Evolutionary conservation across 2,113 vertebrate species (phyloP), one percentile per base, ranked within the genome.

Genomic region (Clupea harengus): DNA sequence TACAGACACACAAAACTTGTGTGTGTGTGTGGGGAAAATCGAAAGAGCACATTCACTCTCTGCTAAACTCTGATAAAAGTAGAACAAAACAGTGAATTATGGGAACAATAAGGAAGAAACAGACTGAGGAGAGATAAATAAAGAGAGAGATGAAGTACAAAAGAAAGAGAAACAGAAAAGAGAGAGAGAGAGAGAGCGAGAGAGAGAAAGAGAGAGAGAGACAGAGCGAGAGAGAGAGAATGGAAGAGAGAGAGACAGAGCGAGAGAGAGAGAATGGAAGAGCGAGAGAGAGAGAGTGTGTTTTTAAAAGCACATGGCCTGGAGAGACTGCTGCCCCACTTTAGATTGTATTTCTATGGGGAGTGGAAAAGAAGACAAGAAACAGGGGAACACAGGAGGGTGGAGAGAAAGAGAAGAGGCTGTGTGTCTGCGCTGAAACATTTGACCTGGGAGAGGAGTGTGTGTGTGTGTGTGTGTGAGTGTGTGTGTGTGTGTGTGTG

Each of bases 81-180:
- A n/a, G n/a, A n/a, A n/a, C n/a, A n/a, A n/a, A n/a, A n/a, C n/a
- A n/a, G n/a, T n/a, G n/a, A n/a, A n/a, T n/a, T n/a, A n/a, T n/a
- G n/a, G n/a, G n/a, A n/a, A n/a, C n/a, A n/a, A n/a, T n/a, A n/a
- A n/a, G n/a, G n/a, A n/a, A n/a, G n/a, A n/a, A n/a, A n/a, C n/a
- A n/a, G n/a, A n/a, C n/a, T n/a, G 13, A 7, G 15, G 39, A 32
- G 84, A 64, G 60, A 72, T n/a, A 81, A 13, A 39, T n/a, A 75
- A 46, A 50, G 83, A 47, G 50, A 28, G 5, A 11, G 32, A 75
- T n/a, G n/a, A n/a, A n/a, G n/a, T n/a, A n/a, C n/a, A n/a, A n/a
- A n/a, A n/a, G 81, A 83, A 60, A 85, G 84, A 85, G 83, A 80
- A 47, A 54, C n/a, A 54, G 60, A 75, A n/a, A n/a, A n/a, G 83